Base-by-base conservation (phyloP, 2,888 invertebrate genomes). In the Luffia ferchaultella region DNA sequence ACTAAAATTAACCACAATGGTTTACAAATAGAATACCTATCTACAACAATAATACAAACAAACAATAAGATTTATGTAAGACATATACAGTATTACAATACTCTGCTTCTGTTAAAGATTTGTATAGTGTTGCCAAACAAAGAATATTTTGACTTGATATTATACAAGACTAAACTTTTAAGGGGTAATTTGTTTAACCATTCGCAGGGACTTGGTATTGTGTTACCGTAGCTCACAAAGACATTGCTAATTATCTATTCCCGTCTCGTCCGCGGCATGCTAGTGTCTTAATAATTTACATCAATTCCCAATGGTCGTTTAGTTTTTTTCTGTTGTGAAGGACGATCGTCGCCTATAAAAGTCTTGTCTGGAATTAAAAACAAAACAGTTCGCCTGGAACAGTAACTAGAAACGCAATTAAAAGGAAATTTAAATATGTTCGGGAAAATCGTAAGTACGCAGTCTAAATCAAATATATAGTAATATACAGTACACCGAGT, bases 321-420 rank as follows among this genome's bases (percentile, higher is more conserved):
- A 68, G 62, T 66, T 68, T 72, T 72, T 76, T 63, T 76, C 12
- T 76, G 73, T 76, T 76, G 76, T 76, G 80, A 83, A 82, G 82
- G 82, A 77, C 78, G 62, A 43, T 51, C 50, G 53, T 55, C 50
- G 58, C 57, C 64, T 83, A 83, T 82, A 83, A 74, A 79, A 72
- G 65, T 63, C 60, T 64, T 60, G 56, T 65, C 68, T 68, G 65
- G 62, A 58, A 58, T 57, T 62, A 62, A 65, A 68, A 64, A 63
- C 58, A 57, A 57, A 60, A 64, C 73, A 76, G 75, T 75, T 54
- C 59, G 54, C 59, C 55, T 63, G 62, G 59, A 62, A 60, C 62
- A 61, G 59, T 18, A 2, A 1, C 1, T 20, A 20, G 5, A 12
- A 30, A 30, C 12, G 12, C 3, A 30, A 3, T 30, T 12, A 12